Evolutionary conservation across 2,113 vertebrate genomes (phyloP).

Genomic region (Nothoprocta pentlandii): DNA sequence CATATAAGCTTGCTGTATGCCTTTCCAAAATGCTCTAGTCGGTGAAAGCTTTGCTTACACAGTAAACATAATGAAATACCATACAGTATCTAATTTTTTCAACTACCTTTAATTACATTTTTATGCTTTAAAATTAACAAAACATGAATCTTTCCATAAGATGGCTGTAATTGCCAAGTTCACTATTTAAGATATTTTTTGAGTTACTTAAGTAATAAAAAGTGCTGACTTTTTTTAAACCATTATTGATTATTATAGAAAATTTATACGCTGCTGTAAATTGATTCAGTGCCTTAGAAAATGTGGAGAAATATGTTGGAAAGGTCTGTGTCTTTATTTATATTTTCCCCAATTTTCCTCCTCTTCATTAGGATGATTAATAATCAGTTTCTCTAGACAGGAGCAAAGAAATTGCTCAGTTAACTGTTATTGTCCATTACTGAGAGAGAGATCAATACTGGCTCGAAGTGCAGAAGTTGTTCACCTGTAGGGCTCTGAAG

Average conservation of each 20-base stretch:
- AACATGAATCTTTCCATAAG: not conserved
- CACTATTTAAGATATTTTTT: not conserved
- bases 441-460: not conserved
- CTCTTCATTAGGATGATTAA: not conserved
- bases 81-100: not conserved
- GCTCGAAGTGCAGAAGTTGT: not conserved
- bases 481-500: not conserved
- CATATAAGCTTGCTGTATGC: not conserved
- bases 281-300: not conserved
- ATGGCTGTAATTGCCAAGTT: not conserved
- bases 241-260: not conserved
- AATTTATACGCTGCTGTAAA: not conserved
- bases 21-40: not conserved
- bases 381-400: not conserved
- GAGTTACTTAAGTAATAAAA: not conserved
- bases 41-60: not conserved
- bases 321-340: not conserved
- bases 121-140: not conserved
- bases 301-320: not conserved
- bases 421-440: not conserved
- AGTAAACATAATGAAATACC: fast-evolving
- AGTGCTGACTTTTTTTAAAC: not conserved
- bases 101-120: fast-evolving
- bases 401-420: not conserved
- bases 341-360: not conserved